Conservation (phyloP, 2,888 invertebrate genomes). For the Mayetiola destructor region DNA sequence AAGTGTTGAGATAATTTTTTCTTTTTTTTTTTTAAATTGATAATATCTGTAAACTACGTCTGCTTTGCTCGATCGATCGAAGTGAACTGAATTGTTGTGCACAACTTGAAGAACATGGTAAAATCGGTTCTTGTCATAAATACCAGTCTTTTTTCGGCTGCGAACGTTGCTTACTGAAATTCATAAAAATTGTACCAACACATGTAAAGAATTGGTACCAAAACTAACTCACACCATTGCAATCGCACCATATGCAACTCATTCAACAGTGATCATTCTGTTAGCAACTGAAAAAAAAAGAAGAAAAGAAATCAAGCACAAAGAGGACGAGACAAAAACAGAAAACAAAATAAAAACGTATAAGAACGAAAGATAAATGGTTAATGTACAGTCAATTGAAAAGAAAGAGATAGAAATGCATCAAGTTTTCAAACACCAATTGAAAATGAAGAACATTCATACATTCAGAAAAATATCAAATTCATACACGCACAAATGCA, state of each 20-base stretch:
- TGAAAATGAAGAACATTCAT: no score
- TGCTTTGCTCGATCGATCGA: not conserved
- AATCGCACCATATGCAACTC: not conserved
- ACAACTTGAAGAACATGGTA: slow-evolving; percentile 3
- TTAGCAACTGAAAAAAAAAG: not conserved
- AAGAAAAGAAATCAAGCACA: no score
- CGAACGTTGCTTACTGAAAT: not conserved
- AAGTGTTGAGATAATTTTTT: no score
- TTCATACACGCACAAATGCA: not conserved
- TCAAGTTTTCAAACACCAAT: not conserved
- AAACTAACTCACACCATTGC: not conserved
- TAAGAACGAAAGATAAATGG: not conserved
- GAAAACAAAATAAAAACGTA: not conserved
- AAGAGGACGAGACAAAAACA: not conserved
- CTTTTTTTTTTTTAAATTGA: no score
- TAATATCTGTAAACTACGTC: not conserved
- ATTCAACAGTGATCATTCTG: not conserved
- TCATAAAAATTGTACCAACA: not conserved
- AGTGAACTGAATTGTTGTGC: slow-evolving; percentile 4
- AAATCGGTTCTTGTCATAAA: not conserved
- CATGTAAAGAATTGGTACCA: not conserved
- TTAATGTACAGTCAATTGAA: not conserved
- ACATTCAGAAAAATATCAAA: no score
- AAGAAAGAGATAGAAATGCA: not conserved
- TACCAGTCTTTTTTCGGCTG: not conserved